Percentiles rank a stretch among this genome's conserved stretches.
phyloP scores from a whole-genome alignment of 2,888 invertebrate species.

The Colletes collaris region DNA sequence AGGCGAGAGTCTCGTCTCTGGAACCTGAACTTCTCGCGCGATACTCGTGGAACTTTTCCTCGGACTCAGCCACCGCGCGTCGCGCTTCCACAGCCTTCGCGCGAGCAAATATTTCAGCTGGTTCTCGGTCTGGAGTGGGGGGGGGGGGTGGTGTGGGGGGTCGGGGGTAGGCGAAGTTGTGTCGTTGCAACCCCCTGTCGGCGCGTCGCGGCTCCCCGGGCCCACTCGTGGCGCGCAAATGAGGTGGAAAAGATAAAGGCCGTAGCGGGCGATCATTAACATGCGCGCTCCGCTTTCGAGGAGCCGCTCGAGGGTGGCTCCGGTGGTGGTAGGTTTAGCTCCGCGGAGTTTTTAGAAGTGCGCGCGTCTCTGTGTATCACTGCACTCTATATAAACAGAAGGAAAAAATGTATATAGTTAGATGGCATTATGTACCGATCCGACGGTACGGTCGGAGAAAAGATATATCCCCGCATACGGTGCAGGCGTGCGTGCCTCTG shows the following conservation, averaged over 20 bases:
- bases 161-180: conserved; percentile 37
- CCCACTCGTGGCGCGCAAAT: conserved; percentile 81
- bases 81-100: conserved; percentile 30
- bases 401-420: conserved; percentile 50
- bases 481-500: neutral
- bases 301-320: conserved; percentile 67
- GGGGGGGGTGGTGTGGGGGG: conserved; percentile 3
- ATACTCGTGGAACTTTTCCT: conserved; percentile 33
- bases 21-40: conserved; percentile 54
- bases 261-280: conserved; percentile 82
- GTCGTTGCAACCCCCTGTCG: conserved; percentile 23
- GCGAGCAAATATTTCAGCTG: conserved; percentile 61
- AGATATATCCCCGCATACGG: neutral
- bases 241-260: conserved; percentile 83
- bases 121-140: conserved; percentile 1
- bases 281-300: conserved; percentile 80
- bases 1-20: conserved; percentile 39
- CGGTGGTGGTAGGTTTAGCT: conserved; percentile 60
- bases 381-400: conserved; percentile 48
- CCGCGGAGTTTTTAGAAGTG: conserved; percentile 45
- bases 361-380: conserved; percentile 21
- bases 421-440: conserved; percentile 55
- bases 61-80: conserved; percentile 1
- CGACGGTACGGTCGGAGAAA: conserved; percentile 1
- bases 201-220: conserved; percentile 65